Evolutionary conservation across 1,140 invertebrate genomes (phyloP), one percentile per base, ranked within the genome.

Genomic region (Drosophila prosaltans): DNA sequence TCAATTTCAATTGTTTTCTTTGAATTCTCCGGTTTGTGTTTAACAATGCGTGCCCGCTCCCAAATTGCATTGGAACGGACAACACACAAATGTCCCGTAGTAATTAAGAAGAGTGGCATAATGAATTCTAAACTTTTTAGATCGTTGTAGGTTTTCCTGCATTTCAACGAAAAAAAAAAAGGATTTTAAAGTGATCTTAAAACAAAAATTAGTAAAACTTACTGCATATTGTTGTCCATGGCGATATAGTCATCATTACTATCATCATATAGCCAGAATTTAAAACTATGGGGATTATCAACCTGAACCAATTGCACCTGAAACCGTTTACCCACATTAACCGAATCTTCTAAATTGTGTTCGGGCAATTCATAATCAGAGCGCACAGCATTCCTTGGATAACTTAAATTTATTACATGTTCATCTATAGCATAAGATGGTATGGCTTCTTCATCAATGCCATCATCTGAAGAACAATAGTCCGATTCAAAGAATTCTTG

Each of bases 141-240:
- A 11, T 39, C 16, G 1, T 41, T 32, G 32, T 88, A 88, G 36
- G 54, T 70, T 8, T 30, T 3, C 32, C 83, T 86, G 26, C 10
- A 16, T 16, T 16, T 16, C 16, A 16, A 16, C 16, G 16, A 16
- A 16, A 16, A 16, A 16, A 16, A 16, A 16, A 16, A 16, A 16
- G 16, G 16, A 16, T 16, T 16, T 16, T 16, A 16, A 16, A 16
- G 16, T 16, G 16, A 16, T 16, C 16, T 16, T 16, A 16, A 16
- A 16, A 16, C 16, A 16, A 16, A 16, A 16, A 16, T 16, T 16
- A 16, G 2, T 7, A 41, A 5, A 3, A 60, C 81, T 66, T 62
- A 88, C 91, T 92, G 89, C 75, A 92, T 90, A 7, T 78, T 75
- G 6, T 1, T 9, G 43, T 28, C 62, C 61, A 90, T 69, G 3